Evolutionary conservation across 2,113 vertebrate genomes (phyloP).

Genomic region (Chlorodrepanis virens): DNA sequence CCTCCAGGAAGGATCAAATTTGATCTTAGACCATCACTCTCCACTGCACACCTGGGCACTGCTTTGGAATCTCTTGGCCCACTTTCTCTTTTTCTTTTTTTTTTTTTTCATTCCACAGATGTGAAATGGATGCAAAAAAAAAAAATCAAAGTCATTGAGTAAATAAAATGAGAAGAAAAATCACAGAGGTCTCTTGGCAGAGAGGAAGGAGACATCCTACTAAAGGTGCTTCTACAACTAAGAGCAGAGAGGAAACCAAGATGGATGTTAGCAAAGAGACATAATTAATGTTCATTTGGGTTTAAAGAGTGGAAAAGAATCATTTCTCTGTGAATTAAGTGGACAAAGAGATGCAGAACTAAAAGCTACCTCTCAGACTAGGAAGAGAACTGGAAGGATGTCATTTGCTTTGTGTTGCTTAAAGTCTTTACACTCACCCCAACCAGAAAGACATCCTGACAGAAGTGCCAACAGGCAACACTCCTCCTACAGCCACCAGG

Average conservation of each 20-base stretch:
- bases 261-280: constrained; percentile 56
- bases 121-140: constrained; percentile 5
- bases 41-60: background rate
- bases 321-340: constrained; percentile 57
- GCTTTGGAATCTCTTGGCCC: background rate
- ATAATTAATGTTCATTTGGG: constrained; percentile 52
- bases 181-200: constrained; percentile 14
- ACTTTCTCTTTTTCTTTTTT: background rate
- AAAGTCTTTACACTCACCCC: constrained; percentile 64
- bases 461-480: constrained; percentile 71
- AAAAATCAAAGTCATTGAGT: background rate
- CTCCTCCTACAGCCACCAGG: constrained; percentile 65
- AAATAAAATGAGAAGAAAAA: background rate
- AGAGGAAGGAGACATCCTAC: constrained; percentile 14
- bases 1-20: background rate
- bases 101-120: background rate
- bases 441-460: constrained; percentile 74
- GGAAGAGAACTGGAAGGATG: constrained; percentile 4
- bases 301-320: constrained; percentile 38
- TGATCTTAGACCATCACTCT: background rate
- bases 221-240: constrained; percentile 31
- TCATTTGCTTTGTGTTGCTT: constrained; percentile 11
- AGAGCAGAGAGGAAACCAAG: constrained; percentile 35
- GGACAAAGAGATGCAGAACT: constrained; percentile 39
- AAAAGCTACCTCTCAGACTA: constrained; percentile 47